Base-by-base conservation (phyloP, 1,140 invertebrate species). In the Leptinotarsa undecemlineata region DNA sequence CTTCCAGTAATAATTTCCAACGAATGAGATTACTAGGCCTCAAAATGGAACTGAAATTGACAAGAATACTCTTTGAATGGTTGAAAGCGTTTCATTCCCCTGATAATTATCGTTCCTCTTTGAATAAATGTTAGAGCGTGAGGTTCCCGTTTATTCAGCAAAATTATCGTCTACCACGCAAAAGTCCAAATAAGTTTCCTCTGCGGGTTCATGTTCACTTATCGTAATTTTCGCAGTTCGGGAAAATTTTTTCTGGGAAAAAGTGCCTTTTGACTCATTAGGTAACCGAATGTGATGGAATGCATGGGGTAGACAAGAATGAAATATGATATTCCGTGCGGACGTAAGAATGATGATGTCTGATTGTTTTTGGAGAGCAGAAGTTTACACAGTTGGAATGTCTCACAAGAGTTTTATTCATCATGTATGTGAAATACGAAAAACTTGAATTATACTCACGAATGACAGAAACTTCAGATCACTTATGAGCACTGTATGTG, bases 11-110 rank as follows among this genome's bases (percentile, higher is more conserved):
- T 57, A 57, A 57, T 57, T 57, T 19, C n/a, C 13, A 57, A 57
- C 51, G n/a, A 57, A 57, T 57, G 17, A 57, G 51, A 57, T 57
- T 57, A 57, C 51, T 57, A 57, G 51, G 51, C 51, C 51, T 57
- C 51, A 57, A 57, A 57, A 57, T 57, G n/a, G 51, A 57, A 57
- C 51, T 19, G 51, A 57, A 57, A 57, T 57, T 57, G 51, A 57
- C 51, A 57, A 57, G 51, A 19, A 57, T 19, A 57, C 51, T 15
- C 51, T 57, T 57, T 57, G 15, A 57, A 19, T 17, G 15, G 15
- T 57, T 57, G 51, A 57, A 57, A 57, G 51, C 51, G 51, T 57
- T 6, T n/a, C 51, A 15, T 57, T 15, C 14, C 51, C 51, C n/a
- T n/a, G 14, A 57, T 57, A 57, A 57, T 57, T 57, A 57, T 15